Evolutionary conservation across 2,888 invertebrate genomes (phyloP), one percentile per base, ranked within the genome.

Genomic region (Eucriotettix oculatus): DNA sequence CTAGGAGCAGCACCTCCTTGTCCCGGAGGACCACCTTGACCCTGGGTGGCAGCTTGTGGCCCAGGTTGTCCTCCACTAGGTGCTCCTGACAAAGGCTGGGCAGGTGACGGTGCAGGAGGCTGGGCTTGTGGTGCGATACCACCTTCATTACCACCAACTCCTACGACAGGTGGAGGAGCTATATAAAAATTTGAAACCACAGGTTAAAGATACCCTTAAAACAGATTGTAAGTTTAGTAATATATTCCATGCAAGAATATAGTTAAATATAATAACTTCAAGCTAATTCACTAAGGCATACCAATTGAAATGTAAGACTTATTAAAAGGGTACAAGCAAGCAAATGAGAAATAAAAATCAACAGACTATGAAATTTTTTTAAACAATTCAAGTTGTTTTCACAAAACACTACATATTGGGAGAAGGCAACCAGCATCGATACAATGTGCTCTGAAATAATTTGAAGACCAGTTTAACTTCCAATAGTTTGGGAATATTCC

Each of bases 31-130:
- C 67, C 66, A 10, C 41, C 72, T 70, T 76, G 73, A 64, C 77
- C 75, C 66, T 80, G 80, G 40, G 77, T 75, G 53, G 77, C 76
- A 65, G 79, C 76, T 70, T 79, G 70, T 63, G 81, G 73, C 10
- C 79, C 81, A 1, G 81, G 79, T 68, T 82, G 82, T 12, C 79
- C 76, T 10, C 81, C 79, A 56, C 78, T 77, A 7, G 82, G 86
- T 52, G 86, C 84, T 10, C 86, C 85, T 57, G 86, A 83, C 66
- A 87, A 87, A 12, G 87, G 86, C 66, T 86, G 87, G 66, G 85
- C 85, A 48, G 86, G 86, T 54, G 87, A 84, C 52, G 87, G 85
- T 44, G 87, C 87, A 57, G 88, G 85, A 17, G 85, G 86, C 68
- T 86, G 87, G 40, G 86, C 84, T 70, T 85, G 85, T 63, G 80